Evolutionary conservation across 2,797 vertebrate species (phyloP).

Genomic region (Macropodus opercularis): DNA sequence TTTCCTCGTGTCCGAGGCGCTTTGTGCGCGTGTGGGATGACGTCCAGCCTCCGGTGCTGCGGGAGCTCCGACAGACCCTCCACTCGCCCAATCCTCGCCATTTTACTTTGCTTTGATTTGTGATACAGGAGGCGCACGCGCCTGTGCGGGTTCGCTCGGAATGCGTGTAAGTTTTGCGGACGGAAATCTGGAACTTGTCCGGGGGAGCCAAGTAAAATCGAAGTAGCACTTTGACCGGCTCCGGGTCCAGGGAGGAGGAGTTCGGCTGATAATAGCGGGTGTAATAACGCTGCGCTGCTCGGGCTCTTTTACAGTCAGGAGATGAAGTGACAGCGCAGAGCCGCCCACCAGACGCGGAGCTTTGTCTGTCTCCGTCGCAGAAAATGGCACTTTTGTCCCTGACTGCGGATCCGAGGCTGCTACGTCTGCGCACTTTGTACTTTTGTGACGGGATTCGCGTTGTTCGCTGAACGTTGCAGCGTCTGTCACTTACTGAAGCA

Average conservation of each 20-base stretch:
- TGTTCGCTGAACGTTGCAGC: conserved; percentile 24
- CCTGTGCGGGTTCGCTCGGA: background rate
- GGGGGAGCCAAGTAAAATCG: conserved; percentile 45
- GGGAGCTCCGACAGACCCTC: conserved; percentile 68
- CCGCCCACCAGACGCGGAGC: conserved; percentile 78
- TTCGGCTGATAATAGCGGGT: conserved; percentile 38
- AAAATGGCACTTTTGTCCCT: conserved; percentile 80
- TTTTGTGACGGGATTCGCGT: conserved; percentile 24
- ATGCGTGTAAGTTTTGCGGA: conserved; percentile 39
- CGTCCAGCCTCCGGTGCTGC: conserved; percentile 63
- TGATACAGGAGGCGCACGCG: conserved; percentile 62
- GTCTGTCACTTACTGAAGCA: too few species aligned
- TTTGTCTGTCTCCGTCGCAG: conserved; percentile 81
- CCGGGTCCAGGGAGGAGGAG: conserved; percentile 15
- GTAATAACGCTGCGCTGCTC: conserved; percentile 62
- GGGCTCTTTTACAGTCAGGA: conserved; percentile 68
- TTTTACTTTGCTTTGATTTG: conserved; percentile 79
- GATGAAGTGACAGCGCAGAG: conserved; percentile 75
- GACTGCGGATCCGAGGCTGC: conserved; percentile 56
- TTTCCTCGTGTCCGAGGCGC: conserved; percentile 13
- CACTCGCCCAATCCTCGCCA: conserved; percentile 81
- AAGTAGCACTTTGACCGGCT: conserved; percentile 64
- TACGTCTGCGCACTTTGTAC: conserved; percentile 24
- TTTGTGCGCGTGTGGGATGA: conserved; percentile 55
- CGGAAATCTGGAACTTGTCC: conserved; percentile 57